These are phyloP conservation scores for Syrrhaptes paradoxus DNA, from an alignment of 2,113 vertebrate genomes.

Conservation along the genomic window DNA sequence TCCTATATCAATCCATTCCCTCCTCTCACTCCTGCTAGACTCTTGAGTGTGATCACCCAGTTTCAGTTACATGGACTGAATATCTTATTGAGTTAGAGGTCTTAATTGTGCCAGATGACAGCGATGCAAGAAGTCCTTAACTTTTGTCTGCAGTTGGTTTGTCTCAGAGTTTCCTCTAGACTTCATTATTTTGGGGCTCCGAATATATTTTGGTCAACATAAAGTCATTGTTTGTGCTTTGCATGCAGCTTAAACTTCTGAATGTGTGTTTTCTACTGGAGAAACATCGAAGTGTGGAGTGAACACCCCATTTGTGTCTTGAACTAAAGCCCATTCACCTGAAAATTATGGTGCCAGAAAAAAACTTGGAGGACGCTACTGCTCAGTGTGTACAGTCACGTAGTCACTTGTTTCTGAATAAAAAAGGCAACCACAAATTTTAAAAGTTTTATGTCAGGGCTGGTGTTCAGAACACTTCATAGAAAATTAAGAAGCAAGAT, in stretches of 20 bases:
- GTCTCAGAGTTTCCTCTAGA: not conserved
- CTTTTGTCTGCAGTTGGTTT: not conserved
- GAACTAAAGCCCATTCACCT: not conserved
- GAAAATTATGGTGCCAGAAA: not conserved
- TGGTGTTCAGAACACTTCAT: not conserved
- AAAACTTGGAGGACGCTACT: not conserved
- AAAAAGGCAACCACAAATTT: not conserved
- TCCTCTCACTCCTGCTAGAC: not conserved
- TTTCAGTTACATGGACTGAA: slow-evolving; percentile 25
- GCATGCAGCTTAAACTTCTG: slow-evolving; percentile 5
- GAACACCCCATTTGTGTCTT: not conserved
- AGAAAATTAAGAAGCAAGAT: not conserved
- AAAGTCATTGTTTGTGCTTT: not conserved
- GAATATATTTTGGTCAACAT: not conserved
- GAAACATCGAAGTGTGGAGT: not conserved
- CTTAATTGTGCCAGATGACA: not conserved
- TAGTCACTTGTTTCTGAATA: not conserved
- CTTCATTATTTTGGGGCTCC: not conserved
- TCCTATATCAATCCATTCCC: not conserved
- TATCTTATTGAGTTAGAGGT: not conserved
- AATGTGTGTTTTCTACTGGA: not conserved
- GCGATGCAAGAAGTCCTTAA: not conserved
- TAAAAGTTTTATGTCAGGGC: not conserved
- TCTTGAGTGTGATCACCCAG: not conserved
- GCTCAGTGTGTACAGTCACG: not conserved